Conservation (phyloP, 2,113 vertebrate species). For the Eptesicus fuscus region DNA sequence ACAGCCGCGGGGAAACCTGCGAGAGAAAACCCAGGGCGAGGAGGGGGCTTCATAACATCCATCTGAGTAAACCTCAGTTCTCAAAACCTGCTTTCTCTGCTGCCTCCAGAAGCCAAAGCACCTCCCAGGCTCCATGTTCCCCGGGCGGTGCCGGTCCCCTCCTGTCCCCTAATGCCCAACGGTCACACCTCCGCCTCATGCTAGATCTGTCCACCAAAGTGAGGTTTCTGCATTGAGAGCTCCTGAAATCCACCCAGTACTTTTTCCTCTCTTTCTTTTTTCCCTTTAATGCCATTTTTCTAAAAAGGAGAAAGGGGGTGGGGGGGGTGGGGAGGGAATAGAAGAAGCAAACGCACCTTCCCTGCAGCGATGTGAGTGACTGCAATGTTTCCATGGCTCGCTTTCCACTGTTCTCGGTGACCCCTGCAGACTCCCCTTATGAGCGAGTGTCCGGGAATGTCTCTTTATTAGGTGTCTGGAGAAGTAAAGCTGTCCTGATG, state of each 20-base stretch:
- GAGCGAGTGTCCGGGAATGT: conserved; percentile 87
- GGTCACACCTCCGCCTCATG: neutral
- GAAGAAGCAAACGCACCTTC: neutral
- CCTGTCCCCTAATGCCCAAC: neutral
- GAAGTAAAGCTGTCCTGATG: conserved; percentile 84
- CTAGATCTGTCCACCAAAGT: neutral
- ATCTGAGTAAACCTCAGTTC: neutral
- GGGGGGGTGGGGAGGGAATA: neutral
- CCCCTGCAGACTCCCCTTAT: conserved; percentile 85
- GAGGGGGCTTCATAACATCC: neutral
- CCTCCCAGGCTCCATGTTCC: accelerated
- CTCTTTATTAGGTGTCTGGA: conserved; percentile 87
- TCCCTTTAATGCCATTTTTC: neutral
- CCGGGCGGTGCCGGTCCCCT: neutral
- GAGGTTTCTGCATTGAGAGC: neutral
- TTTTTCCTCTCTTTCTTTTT: neutral
- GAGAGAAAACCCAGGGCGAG: neutral
- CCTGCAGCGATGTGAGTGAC: conserved; percentile 26
- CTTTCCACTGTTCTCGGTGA: conserved; percentile 77
- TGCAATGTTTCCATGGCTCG: conserved; percentile 81
- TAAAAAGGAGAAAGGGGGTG: neutral
- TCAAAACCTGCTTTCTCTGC: neutral
- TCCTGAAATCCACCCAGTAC: neutral
- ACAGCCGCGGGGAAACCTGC: neutral
- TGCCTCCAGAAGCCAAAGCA: neutral